Conservation (phyloP, 1,140 invertebrate genomes). For the Sinonovacula constricta region DNA sequence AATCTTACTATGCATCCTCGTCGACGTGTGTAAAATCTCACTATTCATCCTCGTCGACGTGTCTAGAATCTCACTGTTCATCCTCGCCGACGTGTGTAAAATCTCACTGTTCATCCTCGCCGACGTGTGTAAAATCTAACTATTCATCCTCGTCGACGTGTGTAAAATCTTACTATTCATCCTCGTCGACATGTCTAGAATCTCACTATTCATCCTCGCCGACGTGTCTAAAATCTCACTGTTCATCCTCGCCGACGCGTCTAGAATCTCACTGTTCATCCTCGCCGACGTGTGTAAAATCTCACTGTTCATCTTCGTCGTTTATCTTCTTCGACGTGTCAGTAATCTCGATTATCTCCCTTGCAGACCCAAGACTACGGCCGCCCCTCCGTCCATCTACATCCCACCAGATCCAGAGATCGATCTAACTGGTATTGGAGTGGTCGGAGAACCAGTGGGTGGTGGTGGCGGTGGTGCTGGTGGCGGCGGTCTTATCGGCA, state of each 20-base stretch:
- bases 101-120: constrained; percentile 25
- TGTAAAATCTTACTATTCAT: constrained; percentile 16
- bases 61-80: neutral
- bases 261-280: constrained; percentile 14
- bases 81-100: constrained; percentile 27
- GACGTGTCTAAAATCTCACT: too few species aligned
- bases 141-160: constrained; percentile 25
- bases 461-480: neutral
- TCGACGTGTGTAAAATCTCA: constrained; percentile 22
- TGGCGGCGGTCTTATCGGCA: constrained; percentile 4
- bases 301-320: too few species aligned
- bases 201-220: too few species aligned
- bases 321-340: constrained; percentile 7
- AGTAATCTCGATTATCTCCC: neutral
- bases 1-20: too few species aligned
- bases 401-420: constrained; percentile 12
- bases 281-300: neutral
- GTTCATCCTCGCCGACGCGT: constrained; percentile 26
- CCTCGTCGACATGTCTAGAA: neutral
- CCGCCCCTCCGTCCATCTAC: constrained; percentile 26
- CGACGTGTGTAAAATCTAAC: neutral
- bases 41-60: constrained; percentile 14
- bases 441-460: neutral
- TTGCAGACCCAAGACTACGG: constrained; percentile 12
- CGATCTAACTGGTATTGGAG: constrained; percentile 26